Evolutionary conservation across 2,113 vertebrate species (phyloP).

Genomic region (Archilochus colubris): DNA sequence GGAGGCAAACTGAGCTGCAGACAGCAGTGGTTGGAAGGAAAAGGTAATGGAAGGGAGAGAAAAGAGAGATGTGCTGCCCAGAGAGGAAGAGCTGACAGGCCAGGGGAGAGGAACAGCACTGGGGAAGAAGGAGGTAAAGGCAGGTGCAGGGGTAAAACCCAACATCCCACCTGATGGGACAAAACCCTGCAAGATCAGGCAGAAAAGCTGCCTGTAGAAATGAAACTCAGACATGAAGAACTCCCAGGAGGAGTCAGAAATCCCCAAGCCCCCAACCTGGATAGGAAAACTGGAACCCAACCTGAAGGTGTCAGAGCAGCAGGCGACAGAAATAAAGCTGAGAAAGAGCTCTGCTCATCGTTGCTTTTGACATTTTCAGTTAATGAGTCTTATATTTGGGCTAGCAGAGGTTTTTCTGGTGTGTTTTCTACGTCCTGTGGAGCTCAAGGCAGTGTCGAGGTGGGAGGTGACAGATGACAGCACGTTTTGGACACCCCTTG

Average conservation of each 20-base stretch:
- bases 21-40: neutral
- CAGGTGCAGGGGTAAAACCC: neutral
- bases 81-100: neutral
- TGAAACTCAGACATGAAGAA: neutral
- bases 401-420: neutral
- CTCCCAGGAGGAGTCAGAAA: neutral
- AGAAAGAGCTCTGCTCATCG: neutral
- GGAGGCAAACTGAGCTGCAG: neutral
- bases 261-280: neutral
- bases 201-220: neutral
- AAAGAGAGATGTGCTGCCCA: rapidly evolving
- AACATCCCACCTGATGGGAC: neutral
- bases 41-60: neutral
- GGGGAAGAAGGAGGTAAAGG: neutral
- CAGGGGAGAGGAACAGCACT: neutral
- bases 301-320: neutral
- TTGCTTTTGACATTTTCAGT: neutral
- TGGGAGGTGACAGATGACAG: neutral
- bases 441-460: neutral
- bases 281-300: neutral
- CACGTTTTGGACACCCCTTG: neutral
- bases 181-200: neutral
- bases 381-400: neutral
- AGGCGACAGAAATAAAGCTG: neutral
- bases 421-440: neutral